These are phyloP conservation scores for Diogma glabrata DNA, from an alignment of 2,888 invertebrate species.

Conservation along the genomic window DNA sequence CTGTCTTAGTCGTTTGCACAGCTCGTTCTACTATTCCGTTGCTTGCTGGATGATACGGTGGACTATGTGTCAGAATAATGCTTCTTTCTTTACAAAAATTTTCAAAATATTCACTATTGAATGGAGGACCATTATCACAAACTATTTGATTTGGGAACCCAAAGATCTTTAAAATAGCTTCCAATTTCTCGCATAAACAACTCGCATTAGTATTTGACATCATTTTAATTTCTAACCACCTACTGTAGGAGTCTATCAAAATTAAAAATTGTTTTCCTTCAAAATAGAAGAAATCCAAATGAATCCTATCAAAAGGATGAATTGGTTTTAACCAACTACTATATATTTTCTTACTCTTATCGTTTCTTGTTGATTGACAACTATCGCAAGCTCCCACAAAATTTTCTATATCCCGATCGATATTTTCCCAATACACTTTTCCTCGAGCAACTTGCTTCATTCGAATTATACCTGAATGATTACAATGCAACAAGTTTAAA, in stretches of 20 bases:
- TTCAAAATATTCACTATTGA: neutral
- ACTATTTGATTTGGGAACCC: no score
- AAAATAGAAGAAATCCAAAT: conserved; percentile 15
- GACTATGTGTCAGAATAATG: conserved; percentile 10
- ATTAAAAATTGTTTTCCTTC: conserved; percentile 7
- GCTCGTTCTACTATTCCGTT: conserved; percentile 14
- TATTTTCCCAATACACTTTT: conserved; percentile 1
- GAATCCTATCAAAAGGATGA: conserved; percentile 12
- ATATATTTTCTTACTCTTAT: neutral
- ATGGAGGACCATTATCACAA: conserved; percentile 4
- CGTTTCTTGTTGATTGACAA: no score
- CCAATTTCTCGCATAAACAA: no score
- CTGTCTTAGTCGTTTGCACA: neutral
- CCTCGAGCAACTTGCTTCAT: conserved; percentile 4
- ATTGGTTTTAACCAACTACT: neutral
- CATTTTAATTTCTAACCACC: conserved; percentile 10
- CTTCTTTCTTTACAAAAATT: conserved; percentile 9
- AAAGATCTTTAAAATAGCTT: no score
- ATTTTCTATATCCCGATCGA: conserved; percentile 6
- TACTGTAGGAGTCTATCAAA: conserved; percentile 12
- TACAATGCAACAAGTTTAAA: neutral
- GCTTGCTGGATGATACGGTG: conserved; percentile 13
- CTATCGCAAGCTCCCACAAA: neutral
- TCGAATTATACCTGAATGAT: conserved; percentile 8
- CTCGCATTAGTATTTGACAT: conserved; percentile 12